Evolutionary conservation across 2,888 invertebrate species (phyloP).

Genomic region (Julus scandinavius): DNA sequence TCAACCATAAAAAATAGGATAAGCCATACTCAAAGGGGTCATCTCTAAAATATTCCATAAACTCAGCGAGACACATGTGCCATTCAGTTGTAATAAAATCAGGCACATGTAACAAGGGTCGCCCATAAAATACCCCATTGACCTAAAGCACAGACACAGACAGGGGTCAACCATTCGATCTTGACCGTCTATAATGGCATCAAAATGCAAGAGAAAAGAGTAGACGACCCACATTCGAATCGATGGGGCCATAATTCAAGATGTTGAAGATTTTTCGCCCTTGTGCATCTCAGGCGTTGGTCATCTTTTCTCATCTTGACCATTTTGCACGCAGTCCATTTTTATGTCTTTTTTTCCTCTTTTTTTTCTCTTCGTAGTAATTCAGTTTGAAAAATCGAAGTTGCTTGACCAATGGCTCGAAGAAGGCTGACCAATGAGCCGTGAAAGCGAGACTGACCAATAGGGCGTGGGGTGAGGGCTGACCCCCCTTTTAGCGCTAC

Average conservation of each 20-base stretch:
- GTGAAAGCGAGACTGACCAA: neutral
- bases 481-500: neutral
- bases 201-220: too few relatives aligned
- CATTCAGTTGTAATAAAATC: too few relatives aligned
- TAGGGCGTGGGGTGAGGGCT: neutral
- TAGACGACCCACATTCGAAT: too few relatives aligned
- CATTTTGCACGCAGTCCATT: neutral
- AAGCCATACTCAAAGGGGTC: too few relatives aligned
- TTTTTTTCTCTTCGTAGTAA: neutral
- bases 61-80: too few relatives aligned
- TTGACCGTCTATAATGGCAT: neutral
- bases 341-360: neutral
- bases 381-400: conserved; percentile 1
- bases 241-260: too few relatives aligned
- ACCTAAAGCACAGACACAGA: too few relatives aligned
- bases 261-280: neutral
- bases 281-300: neutral
- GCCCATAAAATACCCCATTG: too few relatives aligned
- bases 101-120: too few relatives aligned
- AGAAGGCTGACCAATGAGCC: neutral
- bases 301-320: neutral
- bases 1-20: too few relatives aligned
- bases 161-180: too few relatives aligned
- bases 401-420: neutral
- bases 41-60: too few relatives aligned